Base-by-base conservation (phyloP, 2,797 vertebrate species). In the Nannoperca obscura region DNA sequence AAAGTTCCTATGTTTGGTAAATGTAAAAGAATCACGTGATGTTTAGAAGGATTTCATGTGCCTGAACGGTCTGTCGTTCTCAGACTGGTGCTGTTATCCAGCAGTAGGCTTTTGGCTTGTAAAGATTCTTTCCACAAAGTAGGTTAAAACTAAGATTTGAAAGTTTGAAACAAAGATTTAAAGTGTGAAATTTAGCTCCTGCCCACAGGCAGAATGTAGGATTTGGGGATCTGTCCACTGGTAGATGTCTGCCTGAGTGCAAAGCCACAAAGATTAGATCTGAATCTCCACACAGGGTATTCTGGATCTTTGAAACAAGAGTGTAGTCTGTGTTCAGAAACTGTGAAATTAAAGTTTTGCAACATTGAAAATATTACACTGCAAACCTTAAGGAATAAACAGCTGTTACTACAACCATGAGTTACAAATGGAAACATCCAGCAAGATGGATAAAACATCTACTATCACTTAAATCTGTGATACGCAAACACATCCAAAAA, bases 181-280 rank as follows among this genome's bases (percentile, higher is more conserved):
- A 57, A 3, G 47, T 54, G 34, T 71, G 10, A 11, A 53, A 47
- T 74, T 7, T 34, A 36, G 15, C 58, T 58, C 32, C 58, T 40
- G 40, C 19, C 42, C 40, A 59, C 20, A 47, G 38, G 38, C 73
- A 52, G 42, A 52, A 24, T 49, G 44, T 30, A 62, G 17, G 57
- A 61, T 38, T 22, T 58, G 13, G 63, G 38, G 44, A 75, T 78
- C 17, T 36, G 19, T 78, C 49, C 13, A 34, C n/a, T 49, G 34
- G 63, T 36, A 60, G 52, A 77, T 34, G 52, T 82, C 42, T 74
- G 58, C 50, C 27, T 17, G 30, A 71, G 34, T 61, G 64, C 22
- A 71, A 81, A 82, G n/a, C 67, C 49, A 24, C 55, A 73, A 71
- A 82, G 63, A 80, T 76, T 54, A 74, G 20, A 77, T 66, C 22